phyloP scores from a whole-genome alignment of 2,113 vertebrate genomes.

The Boleophthalmus pectinirostris region DNA sequence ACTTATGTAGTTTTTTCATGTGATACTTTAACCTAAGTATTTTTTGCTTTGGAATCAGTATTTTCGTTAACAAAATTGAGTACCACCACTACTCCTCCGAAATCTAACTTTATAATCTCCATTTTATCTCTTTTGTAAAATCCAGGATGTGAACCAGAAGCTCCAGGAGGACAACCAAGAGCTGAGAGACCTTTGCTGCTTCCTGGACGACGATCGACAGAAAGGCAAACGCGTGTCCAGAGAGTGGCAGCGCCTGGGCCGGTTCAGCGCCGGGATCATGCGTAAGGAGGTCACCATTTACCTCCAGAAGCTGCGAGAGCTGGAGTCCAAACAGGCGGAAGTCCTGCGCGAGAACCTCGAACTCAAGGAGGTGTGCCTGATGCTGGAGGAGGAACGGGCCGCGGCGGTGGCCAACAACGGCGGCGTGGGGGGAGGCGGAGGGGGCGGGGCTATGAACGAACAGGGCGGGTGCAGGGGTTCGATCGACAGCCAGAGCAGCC shows the following conservation, averaged over 20 bases:
- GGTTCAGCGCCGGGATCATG: slow-evolving; percentile 90
- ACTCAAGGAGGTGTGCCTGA: slow-evolving; percentile 91
- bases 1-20: no score
- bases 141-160: slow-evolving; percentile 96
- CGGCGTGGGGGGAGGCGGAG: slow-evolving; percentile 19
- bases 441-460: slow-evolving; percentile 15
- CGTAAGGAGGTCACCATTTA: slow-evolving; percentile 93
- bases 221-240: slow-evolving; percentile 93
- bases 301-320: slow-evolving; percentile 91
- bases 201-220: slow-evolving; percentile 95
- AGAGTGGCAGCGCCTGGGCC: slow-evolving; percentile 95
- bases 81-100: no score
- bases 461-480: slow-evolving; percentile 84
- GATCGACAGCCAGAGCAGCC: slow-evolving; percentile 91
- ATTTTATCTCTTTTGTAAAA: slow-evolving; percentile 35
- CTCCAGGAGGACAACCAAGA: slow-evolving; percentile 98
- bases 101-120: background rate
- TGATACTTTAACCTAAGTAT: no score
- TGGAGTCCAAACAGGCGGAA: slow-evolving; percentile 90
- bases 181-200: slow-evolving; percentile 94
- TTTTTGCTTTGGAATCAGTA: no score
- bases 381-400: slow-evolving; percentile 90
- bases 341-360: slow-evolving; percentile 93
- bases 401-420: slow-evolving; percentile 37
- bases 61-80: no score